Evolutionary conservation across 2,113 vertebrate genomes (phyloP), one percentile per base, ranked within the genome.

Genomic region (Periophthalmus modestus): DNA sequence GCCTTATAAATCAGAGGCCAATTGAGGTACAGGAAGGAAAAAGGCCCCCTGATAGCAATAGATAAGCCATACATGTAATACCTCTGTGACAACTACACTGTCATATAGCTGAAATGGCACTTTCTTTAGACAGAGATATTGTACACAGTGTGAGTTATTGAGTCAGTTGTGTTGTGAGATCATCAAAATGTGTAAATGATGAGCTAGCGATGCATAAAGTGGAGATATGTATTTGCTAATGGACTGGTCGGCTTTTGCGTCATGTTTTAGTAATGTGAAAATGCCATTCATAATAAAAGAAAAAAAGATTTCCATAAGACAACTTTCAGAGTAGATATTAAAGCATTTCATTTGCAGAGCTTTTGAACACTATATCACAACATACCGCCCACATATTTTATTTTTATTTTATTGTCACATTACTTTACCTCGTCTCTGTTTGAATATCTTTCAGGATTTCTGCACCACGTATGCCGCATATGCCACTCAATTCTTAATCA

Each of bases 101-200:
- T n/a, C n/a, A n/a, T n/a, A n/a, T n/a, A n/a, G 80, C 84, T 75
- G 83, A 79, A 50, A 3, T 46, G 0, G 80, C 79, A 71, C 43
- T 36, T 84, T 75, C 61, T 69, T 69, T 85, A 78, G 67, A 82
- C 84, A 80, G 80, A 83, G 71, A 81, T 77, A 82, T 62, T 47
- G 66, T 57, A 48, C 1, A n/a, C 34, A 4, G n/a, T 19, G 75
- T 62, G 79, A 81, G 78, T 80, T 76, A 82, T 46, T 72, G 50
- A 43, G 23, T 0, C 5, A 36, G 57, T 69, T 12, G 65, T 77
- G 57, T 69, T 12, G 65, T 77, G 72, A 73, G 70, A 77, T 84
- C 68, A 50, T 71, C 58, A 66, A 78, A 77, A 72, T 73, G 62
- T 62, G 68, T 74, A 69, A 81, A 77, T 82, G 66, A 59, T 71